Evolutionary conservation across 1,140 invertebrate species (phyloP), one percentile per base, ranked within the genome.

Genomic region (Linepithema humile): DNA sequence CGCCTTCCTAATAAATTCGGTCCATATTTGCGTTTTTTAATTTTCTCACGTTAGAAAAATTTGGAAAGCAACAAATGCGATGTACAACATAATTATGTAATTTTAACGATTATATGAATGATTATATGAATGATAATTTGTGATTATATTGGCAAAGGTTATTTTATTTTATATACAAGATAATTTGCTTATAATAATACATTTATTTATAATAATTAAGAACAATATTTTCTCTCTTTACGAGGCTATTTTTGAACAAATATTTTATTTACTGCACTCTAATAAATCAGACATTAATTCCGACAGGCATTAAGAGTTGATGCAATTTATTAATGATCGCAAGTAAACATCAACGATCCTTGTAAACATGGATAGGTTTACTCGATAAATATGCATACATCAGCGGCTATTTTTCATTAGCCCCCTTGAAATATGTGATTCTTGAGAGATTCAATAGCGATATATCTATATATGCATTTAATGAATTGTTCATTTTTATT

Each of bases 331-430:
- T 6, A 45, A 48, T 7, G 7, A 23, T 20, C 32, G 15, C 43
- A 9, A 43, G 38, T 35, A 48, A 77, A 35, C 35, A n/a, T 43
- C 23, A 60, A 48, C n/a, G 32, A 65, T 23, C 23, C 38, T 77
- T 48, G 45, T 50, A 50, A 64, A 77, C 29, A 64, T 17, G 59
- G 43, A 77, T 64, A 20, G 23, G 38, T 65, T 64, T 64, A 38
- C 15, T 65, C 29, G 32, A 53, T 10, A 65, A 77, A 77, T 60
- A 65, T 7, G 20, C 43, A 17, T 1, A 59, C n/a, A 40, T 45
- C 12, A 9, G 15, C 2, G 23, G 40, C 12, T 64, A 40, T 20
- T 73, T 7, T 15, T 60, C 55, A 60, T 75, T 48, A 75, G 26
- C 12, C 20, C n/a, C n/a, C n/a, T n/a, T 38, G 12, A 65, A 77